Evolutionary conservation across 2,888 invertebrate genomes (phyloP).

Genomic region (Gisinianus flammeolus): DNA sequence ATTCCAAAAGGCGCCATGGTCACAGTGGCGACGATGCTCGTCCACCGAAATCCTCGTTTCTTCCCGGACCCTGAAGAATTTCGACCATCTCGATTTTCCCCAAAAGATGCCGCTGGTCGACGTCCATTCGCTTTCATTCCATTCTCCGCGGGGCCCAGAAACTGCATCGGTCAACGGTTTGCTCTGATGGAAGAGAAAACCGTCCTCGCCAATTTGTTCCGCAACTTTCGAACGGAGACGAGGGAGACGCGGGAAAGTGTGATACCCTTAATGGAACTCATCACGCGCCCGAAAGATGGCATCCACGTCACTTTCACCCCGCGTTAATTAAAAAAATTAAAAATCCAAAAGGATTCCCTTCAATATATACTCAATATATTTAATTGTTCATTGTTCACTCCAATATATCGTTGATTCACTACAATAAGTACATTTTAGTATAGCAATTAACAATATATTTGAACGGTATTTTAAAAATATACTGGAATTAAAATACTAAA

Average conservation of each 20-base stretch:
- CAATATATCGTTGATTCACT: too few relatives aligned
- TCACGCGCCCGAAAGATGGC: not conserved
- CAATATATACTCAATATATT: too few relatives aligned
- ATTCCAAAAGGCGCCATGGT: constrained; percentile 62
- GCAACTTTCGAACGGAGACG: constrained; percentile 56
- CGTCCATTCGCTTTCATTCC: constrained; percentile 63
- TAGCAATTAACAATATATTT: too few relatives aligned
- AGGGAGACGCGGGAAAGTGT: constrained; percentile 51
- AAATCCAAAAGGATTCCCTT: too few relatives aligned
- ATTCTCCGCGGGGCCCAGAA: constrained; percentile 60
- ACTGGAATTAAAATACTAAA: too few relatives aligned
- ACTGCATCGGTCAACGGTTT: constrained; percentile 53
- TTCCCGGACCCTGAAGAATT: constrained; percentile 65
- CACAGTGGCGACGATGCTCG: constrained; percentile 60
- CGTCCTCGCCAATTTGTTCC: constrained; percentile 46
- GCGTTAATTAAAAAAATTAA: not conserved
- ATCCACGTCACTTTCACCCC: not conserved
- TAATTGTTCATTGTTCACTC: too few relatives aligned
- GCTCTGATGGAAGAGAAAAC: constrained; percentile 56
- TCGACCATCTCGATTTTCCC: constrained; percentile 65
- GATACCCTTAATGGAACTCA: not conserved
- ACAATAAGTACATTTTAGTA: too few relatives aligned
- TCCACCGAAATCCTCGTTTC: constrained; percentile 63
- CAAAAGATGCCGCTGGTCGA: constrained; percentile 62
- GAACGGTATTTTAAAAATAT: too few relatives aligned